phyloP scores from a whole-genome alignment of 2,888 invertebrate genomes.

The Drosophila buzzatii region DNA sequence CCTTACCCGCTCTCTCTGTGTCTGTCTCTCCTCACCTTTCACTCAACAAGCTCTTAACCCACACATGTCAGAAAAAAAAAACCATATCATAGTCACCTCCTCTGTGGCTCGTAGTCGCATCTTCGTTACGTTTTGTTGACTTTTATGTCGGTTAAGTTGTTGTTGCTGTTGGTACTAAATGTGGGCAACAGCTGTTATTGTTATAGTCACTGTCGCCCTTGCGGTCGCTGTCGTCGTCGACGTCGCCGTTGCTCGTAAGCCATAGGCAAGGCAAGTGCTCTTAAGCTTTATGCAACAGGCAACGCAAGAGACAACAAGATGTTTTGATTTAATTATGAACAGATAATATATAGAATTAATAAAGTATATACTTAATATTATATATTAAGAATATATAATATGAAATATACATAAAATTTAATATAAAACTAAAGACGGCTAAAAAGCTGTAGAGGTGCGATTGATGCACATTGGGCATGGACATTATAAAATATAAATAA shows the following conservation, averaged over 20 bases:
- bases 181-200: slow-evolving; percentile 43
- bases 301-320: background rate
- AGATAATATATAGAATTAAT: background rate
- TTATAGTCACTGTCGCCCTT: slow-evolving; percentile 7
- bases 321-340: background rate
- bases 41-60: background rate
- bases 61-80: background rate
- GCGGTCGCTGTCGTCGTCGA: background rate
- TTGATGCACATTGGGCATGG: too few relatives aligned
- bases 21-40: background rate
- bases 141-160: slow-evolving; percentile 61
- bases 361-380: background rate
- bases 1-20: background rate
- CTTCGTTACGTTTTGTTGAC: slow-evolving; percentile 59
- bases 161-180: slow-evolving; percentile 26
- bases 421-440: too few relatives aligned
- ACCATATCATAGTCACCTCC: slow-evolving; percentile 34
- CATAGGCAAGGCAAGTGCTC: background rate
- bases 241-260: background rate
- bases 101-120: slow-evolving; percentile 35
- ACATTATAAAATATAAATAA: too few relatives aligned
- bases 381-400: background rate
- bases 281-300: background rate
- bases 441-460: too few relatives aligned
- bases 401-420: background rate